A percentile compares a stretch with the other conserved stretches of the same genome.
phyloP scores from a whole-genome alignment of 2,888 invertebrate species.

The Cordylochernes scorpioides region DNA sequence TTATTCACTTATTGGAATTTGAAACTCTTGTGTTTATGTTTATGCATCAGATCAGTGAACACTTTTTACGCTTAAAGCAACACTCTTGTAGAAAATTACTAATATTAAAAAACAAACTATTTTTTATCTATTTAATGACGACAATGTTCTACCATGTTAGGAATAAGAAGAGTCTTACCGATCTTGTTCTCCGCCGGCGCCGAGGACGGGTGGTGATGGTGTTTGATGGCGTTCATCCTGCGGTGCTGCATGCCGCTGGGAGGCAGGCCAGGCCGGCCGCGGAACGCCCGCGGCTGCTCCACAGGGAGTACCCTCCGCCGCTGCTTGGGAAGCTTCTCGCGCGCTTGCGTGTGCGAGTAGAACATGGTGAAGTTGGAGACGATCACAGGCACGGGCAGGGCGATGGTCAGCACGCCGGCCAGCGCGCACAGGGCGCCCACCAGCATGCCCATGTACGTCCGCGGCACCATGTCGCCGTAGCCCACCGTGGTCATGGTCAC shows the following conservation, averaged over 20 bases:
- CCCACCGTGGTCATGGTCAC: slow-evolving; percentile 98
- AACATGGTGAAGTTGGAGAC: slow-evolving; percentile 71
- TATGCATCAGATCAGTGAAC: too few species aligned
- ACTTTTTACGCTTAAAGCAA: too few species aligned
- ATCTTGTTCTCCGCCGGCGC: too few species aligned
- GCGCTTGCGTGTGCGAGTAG: slow-evolving; percentile 45
- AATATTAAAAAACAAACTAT: too few species aligned
- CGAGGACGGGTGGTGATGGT: too few species aligned
- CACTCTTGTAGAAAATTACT: too few species aligned
- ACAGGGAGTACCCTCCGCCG: slow-evolving; percentile 82
- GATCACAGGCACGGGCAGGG: slow-evolving; percentile 93
- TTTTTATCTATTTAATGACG: too few species aligned
- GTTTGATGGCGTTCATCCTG: slow-evolving; percentile 61
- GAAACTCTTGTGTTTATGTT: too few species aligned
- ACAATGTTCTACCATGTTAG: not conserved
- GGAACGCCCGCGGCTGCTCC: slow-evolving; percentile 46
- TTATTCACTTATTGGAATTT: too few species aligned
- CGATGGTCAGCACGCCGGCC: slow-evolving; percentile 93
- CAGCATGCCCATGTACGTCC: slow-evolving; percentile 88
- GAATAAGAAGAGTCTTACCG: not conserved
- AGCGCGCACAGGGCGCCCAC: slow-evolving; percentile 91
- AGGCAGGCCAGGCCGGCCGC: slow-evolving; percentile 23
- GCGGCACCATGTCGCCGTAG: slow-evolving; percentile 92
- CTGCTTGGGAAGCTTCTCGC: slow-evolving; percentile 96
- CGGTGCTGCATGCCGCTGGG: slow-evolving; percentile 29